Evolutionary conservation across 92 coral and sea anemone genomes (phyloP).

Genomic region (Actinernus sp.): DNA sequence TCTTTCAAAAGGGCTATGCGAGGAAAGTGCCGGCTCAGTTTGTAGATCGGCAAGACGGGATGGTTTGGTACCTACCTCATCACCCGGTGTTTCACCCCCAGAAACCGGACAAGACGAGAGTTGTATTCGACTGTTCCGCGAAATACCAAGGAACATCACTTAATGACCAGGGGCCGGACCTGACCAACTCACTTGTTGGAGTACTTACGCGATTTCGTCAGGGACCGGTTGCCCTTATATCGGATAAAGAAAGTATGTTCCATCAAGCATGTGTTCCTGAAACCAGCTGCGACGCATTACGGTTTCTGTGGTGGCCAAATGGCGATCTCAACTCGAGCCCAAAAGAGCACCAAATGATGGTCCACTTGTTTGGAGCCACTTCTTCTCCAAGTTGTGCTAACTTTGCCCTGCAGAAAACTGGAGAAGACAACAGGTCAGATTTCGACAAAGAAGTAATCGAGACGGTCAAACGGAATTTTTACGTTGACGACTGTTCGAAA

Average conservation of each 20-base stretch:
- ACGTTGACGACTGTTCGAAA: slow-evolving; percentile 29
- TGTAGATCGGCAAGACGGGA: slow-evolving; percentile 16
- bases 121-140: slow-evolving; percentile 65
- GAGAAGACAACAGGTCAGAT: slow-evolving; percentile 36
- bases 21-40: slow-evolving; percentile 41
- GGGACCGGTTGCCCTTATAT: slow-evolving; percentile 47
- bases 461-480: slow-evolving; percentile 13
- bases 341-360: slow-evolving; percentile 51
- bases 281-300: slow-evolving; percentile 33
- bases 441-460: slow-evolving; percentile 30
- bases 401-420: slow-evolving; percentile 41
- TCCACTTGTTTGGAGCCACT: slow-evolving; percentile 53
- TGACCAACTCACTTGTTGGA: slow-evolving; percentile 61
- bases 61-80: slow-evolving; percentile 63
- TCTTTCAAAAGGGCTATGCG: slow-evolving; percentile 50
- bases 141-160: slow-evolving; percentile 53
- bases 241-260: slow-evolving; percentile 58
- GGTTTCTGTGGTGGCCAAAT: slow-evolving; percentile 61
- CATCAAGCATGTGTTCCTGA: slow-evolving; percentile 45
- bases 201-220: slow-evolving; percentile 60
- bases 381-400: slow-evolving; percentile 53
- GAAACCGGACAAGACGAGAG: slow-evolving; percentile 60
- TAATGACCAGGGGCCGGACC: slow-evolving; percentile 72
- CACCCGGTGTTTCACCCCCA: slow-evolving; percentile 58
- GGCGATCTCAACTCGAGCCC: slow-evolving; percentile 27